These are phyloP conservation scores for Amphiduros pacificus DNA, from an alignment of 2,888 invertebrate genomes.

Conservation along the genomic window DNA sequence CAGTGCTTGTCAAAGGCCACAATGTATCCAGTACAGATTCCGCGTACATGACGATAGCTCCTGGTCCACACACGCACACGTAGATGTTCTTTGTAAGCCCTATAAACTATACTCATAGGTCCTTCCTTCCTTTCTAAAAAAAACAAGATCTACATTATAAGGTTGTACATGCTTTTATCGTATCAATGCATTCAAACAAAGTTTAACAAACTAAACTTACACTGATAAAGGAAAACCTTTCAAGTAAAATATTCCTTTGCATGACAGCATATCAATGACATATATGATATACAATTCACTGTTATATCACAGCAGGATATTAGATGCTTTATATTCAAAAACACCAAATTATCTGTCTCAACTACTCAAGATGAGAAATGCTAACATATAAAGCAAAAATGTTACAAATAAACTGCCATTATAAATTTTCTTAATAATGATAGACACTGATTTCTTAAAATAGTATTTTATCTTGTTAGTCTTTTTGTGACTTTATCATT, in stretches of 20 bases:
- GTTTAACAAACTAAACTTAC: background rate
- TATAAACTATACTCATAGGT: constrained; percentile 45
- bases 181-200: background rate
- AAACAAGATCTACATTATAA: background rate
- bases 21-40: constrained; percentile 77
- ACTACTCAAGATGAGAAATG: background rate
- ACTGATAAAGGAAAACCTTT: no score
- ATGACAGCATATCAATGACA: no score
- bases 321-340: no score
- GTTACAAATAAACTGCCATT: no score
- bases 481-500: no score
- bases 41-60: constrained; percentile 72
- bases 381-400: background rate
- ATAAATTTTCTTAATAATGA: no score
- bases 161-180: background rate
- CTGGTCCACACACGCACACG: constrained; percentile 73
- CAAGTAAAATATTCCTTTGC: no score
- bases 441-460: no score
- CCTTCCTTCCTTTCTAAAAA: constrained; percentile 29
- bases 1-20: constrained; percentile 91
- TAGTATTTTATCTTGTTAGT: no score
- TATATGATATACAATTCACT: no score
- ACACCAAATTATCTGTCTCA: background rate
- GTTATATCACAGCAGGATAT: no score
- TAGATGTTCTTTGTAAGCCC: constrained; percentile 44